A percentile compares a stretch with the other conserved stretches of the same genome.
phyloP scores from a whole-genome alignment of 2,888 invertebrate species.

The Melolontha melolontha region DNA sequence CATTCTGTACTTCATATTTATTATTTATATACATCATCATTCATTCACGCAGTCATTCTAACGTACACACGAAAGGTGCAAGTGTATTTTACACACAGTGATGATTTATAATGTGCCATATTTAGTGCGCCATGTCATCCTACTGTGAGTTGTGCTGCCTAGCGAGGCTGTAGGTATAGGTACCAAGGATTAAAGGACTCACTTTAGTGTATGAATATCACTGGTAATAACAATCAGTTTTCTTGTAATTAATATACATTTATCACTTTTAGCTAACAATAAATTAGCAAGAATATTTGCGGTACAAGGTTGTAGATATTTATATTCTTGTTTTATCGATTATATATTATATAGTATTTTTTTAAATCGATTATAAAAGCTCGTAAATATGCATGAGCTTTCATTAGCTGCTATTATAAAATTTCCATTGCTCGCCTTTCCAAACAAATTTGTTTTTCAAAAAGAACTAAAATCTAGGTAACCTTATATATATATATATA shows the following conservation, averaged over 20 bases:
- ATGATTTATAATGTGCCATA: slow-evolving; percentile 63
- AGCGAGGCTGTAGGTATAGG: slow-evolving; percentile 56
- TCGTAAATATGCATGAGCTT: too few species aligned
- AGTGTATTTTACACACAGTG: slow-evolving; percentile 64
- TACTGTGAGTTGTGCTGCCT: slow-evolving; percentile 65
- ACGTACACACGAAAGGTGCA: slow-evolving; percentile 64
- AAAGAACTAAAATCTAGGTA: too few species aligned
- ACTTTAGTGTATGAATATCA: slow-evolving; percentile 37
- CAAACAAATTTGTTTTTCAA: too few species aligned
- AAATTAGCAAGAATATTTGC: slow-evolving; percentile 28
- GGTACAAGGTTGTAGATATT: too few species aligned
- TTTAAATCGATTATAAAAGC: too few species aligned
- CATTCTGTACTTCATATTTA: not conserved
- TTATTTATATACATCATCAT: slow-evolving; percentile 16
- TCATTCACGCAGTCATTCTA: slow-evolving; percentile 54
- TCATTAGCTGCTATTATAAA: too few species aligned
- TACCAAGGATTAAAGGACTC: slow-evolving; percentile 47
- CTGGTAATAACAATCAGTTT: not conserved
- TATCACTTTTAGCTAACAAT: not conserved
- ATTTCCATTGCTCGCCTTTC: too few species aligned
- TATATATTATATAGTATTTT: too few species aligned
- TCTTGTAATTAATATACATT: too few species aligned
- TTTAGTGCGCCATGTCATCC: slow-evolving; percentile 66
- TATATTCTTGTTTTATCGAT: too few species aligned
- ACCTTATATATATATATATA: too few species aligned